Evolutionary conservation across 2,797 vertebrate species (phyloP).

Genomic region (Darevskia mixta): DNA sequence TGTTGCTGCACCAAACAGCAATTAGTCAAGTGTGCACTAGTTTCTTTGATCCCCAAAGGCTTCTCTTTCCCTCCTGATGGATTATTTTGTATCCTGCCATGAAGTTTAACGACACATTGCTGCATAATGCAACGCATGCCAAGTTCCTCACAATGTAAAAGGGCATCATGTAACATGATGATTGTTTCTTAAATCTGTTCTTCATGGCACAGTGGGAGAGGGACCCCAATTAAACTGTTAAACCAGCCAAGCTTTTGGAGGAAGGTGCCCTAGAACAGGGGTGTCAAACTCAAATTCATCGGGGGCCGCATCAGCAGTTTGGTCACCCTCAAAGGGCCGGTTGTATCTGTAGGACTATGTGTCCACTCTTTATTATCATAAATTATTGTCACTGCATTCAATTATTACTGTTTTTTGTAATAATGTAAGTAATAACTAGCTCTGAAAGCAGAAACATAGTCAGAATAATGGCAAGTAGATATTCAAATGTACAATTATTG

Average conservation of each 20-base stretch:
- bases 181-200: slow-evolving; percentile 61
- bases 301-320: too few relatives aligned
- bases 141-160: slow-evolving; percentile 66
- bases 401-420: too few relatives aligned
- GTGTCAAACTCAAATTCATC: too few relatives aligned
- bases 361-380: too few relatives aligned
- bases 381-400: too few relatives aligned
- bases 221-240: slow-evolving; percentile 53
- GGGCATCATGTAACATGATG: slow-evolving; percentile 43
- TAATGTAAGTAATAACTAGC: too few relatives aligned
- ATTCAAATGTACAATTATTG: too few relatives aligned
- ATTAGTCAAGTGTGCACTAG: slow-evolving; percentile 63
- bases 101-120: slow-evolving; percentile 72
- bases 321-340: too few relatives aligned
- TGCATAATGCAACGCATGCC: slow-evolving; percentile 47
- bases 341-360: too few relatives aligned
- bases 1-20: slow-evolving; percentile 56
- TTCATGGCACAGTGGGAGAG: slow-evolving; percentile 49
- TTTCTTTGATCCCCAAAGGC: slow-evolving; percentile 74
- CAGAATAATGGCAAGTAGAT: too few relatives aligned
- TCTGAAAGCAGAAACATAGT: too few relatives aligned
- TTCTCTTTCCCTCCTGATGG: slow-evolving; percentile 52
- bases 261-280: slow-evolving; percentile 34
- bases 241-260: slow-evolving; percentile 44
- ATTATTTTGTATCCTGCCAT: slow-evolving; percentile 72